Evolutionary conservation across 2,113 vertebrate genomes (phyloP), one percentile per base, ranked within the genome.

Genomic region (Pseudorectes ferrugineus): DNA sequence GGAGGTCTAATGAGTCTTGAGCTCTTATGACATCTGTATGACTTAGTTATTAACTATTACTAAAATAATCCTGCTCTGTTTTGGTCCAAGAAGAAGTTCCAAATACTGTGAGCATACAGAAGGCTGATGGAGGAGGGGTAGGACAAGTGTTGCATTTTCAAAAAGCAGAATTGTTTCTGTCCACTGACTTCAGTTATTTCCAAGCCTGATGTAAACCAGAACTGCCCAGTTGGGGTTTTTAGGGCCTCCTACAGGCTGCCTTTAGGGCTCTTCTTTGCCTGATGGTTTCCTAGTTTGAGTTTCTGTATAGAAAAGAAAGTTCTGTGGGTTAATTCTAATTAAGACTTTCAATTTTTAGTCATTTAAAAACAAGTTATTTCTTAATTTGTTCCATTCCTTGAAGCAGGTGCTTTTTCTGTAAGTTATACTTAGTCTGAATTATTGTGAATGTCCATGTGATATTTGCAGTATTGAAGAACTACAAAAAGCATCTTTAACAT

Each of bases 401-500:
- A 82, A 95, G 80, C 62, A 61, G 55, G 83, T 87, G 36, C 42
- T 78, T 95, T 77, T 85, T 76, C 57, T 77, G 40, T 82, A 82
- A 70, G 26, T 89, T 95, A 45, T 54, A 48, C n/a, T 73, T 92
- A 63, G 49, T 72, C 55, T 62, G 74, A 95, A 62, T 93, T 92
- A 52, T 67, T 77, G 55, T 84, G 74, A 61, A 55, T 80, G 73
- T 79, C 85, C 84, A 15, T 87, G 79, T 91, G 92, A 78, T 96
- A 83, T 85, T 91, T 95, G 78, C 59, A 79, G 78, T 89, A 77
- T 91, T 96, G 93, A 86, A 85, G 36, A 92, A 90, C 88, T 95
- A 95, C 82, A 88, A 86, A 97, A 95, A 94, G 58, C 90, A 96
- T 95, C 71, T 93, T 85, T 93, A 93, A 93, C 73, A 38, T 96